Base-by-base conservation (phyloP, 2,797 vertebrate species). In the Oryzias sinensis region DNA sequence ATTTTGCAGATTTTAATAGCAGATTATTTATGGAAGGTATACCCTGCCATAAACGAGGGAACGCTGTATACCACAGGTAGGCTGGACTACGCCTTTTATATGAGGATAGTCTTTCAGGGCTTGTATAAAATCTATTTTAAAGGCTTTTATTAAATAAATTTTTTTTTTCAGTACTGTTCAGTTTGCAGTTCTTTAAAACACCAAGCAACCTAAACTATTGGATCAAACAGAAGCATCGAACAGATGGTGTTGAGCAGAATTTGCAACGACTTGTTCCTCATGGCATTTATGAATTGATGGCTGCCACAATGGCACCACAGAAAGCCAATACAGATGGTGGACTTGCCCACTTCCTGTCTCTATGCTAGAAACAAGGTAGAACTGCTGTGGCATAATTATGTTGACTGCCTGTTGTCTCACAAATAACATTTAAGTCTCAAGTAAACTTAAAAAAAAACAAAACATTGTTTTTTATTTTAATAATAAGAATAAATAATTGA, bases 201-300 rank as follows among this genome's bases (percentile, higher is more conserved):
- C 62, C 59, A 49, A 59, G 56, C 48, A 62, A 67, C 66, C 64
- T 59, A 18, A 43, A 53, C 40, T 44, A 48, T 60, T 57, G 54
- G 58, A 79, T 77, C 46, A 59, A 74, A 68, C 68, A 76, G 68
- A 74, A 54, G 67, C 73, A 72, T 77, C 49, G 76, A 73, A 71
- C 79, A 82, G 77, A 83, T 81, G 81, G 73, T 51, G 49, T 78
- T 80, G 71, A 68, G 62, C 62, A 69, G 27, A 81, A 83, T 72
- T 69, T 62, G 60, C 75, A 72, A 68, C 82, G 14, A 80, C 81
- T 84, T 75, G 33, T 62, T 42, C 58, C 84, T 87, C 74, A 82
- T 76, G 54, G 58, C 62, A 18, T 58, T 69, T 22, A 68, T 64
- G 37, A 78, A 80, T 45, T 46, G 18, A 16, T 59, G 46, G 9